Conservation (phyloP, 1,140 invertebrate genomes). For the Myzus persicae region DNA sequence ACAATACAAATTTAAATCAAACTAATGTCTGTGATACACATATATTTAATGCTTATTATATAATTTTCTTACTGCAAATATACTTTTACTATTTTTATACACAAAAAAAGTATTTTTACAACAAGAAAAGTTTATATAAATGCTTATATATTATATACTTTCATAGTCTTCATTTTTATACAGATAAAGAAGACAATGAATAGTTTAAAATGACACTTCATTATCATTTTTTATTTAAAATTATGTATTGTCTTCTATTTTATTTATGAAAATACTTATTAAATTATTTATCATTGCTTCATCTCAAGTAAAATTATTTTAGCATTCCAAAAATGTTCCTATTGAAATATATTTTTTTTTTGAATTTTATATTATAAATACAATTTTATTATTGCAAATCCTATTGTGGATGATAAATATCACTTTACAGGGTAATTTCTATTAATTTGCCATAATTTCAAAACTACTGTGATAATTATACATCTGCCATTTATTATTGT, state of each 20-base stretch:
- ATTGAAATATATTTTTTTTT: not conserved
- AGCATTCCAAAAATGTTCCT: conserved; percentile 35
- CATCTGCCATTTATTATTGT: conserved; percentile 6
- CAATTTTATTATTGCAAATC: not conserved
- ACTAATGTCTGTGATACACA: not conserved
- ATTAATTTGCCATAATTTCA: conserved; percentile 16
- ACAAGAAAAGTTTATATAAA: not conserved
- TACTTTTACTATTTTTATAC: not conserved
- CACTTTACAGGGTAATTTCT: conserved; percentile 7
- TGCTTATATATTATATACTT: not conserved
- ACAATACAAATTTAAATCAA: conserved; percentile 4
- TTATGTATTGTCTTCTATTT: conserved; percentile 32
- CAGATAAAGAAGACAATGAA: not conserved
- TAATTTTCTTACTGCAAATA: not conserved
- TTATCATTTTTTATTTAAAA: not conserved
- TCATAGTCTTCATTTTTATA: not conserved
- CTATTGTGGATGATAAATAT: not conserved
- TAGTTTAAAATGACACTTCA: not conserved
- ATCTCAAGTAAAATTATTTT: not conserved
- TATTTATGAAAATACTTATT: conserved; percentile 13
- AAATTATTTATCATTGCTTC: not conserved
- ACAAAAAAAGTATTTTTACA: not conserved
- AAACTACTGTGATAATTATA: conserved; percentile 41
- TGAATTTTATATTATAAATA: not conserved
- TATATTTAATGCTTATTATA: not conserved